A percentile compares a stretch with the other conserved stretches of the same genome.
These are phyloP conservation scores for Drosophila nr. perissopoda DNA, from an alignment of 2,888 invertebrate species.

Conservation along the genomic window DNA sequence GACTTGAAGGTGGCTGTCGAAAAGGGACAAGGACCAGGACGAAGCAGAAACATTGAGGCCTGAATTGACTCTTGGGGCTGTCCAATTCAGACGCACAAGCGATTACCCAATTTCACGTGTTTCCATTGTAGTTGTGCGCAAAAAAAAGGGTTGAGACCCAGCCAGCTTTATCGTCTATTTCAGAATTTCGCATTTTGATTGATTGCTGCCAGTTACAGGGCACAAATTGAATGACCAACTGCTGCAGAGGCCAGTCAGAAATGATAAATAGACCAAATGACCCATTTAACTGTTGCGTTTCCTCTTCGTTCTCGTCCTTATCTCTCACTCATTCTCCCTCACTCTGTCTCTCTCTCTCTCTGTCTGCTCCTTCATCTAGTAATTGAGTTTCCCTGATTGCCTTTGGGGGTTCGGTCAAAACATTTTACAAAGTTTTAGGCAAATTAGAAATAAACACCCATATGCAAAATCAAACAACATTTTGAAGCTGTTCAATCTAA, in stretches of 20 bases:
- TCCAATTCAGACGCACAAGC: conserved; percentile 44
- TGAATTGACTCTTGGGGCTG: conserved; percentile 38
- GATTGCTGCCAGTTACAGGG: conserved; percentile 61
- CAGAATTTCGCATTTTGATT: conserved; percentile 56
- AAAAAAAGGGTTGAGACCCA: conserved; percentile 42
- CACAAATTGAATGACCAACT: conserved; percentile 69
- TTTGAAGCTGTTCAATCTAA: background rate
- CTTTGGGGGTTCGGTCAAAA: conserved; percentile 12
- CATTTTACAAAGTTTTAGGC: conserved; percentile 18
- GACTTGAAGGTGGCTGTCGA: conserved; percentile 2
- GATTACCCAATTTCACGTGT: conserved; percentile 63
- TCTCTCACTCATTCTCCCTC: background rate
- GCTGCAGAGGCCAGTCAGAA: conserved; percentile 52
- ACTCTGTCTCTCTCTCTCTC: background rate
- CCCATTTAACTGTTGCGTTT: conserved; percentile 66
- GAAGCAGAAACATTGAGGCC: background rate
- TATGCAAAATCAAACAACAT: background rate
- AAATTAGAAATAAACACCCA: conserved; percentile 9
- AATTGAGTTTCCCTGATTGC: conserved; percentile 52
- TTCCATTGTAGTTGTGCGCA: conserved; percentile 35
- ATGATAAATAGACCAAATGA: conserved; percentile 66
- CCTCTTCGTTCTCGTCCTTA: conserved; percentile 14
- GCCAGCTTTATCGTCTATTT: conserved; percentile 12
- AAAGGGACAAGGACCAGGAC: background rate
- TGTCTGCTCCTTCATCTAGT: conserved; percentile 7